Conservation (phyloP, 1,140 invertebrate species). For the Delia radicum region DNA sequence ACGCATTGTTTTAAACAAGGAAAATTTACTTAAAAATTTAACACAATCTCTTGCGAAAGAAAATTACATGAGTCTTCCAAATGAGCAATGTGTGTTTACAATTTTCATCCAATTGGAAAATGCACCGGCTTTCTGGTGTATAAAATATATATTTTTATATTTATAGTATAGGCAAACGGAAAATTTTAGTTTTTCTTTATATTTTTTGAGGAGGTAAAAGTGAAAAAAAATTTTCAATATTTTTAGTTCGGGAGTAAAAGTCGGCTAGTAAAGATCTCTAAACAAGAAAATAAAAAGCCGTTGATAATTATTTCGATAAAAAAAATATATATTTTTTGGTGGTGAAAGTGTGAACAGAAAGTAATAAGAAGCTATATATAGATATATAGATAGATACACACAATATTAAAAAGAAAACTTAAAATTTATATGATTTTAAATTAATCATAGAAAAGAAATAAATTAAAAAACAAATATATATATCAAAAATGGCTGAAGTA, state of each 20-base stretch:
- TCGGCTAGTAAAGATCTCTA: conserved; percentile 13
- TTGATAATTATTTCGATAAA: background rate
- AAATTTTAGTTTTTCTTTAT: background rate
- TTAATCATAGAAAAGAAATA: background rate
- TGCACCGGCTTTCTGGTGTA: conserved; percentile 11
- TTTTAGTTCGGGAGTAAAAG: conserved; percentile 9
- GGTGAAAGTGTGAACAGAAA: conserved; percentile 3
- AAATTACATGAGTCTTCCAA: background rate
- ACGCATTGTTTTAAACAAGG: background rate
- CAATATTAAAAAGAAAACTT: background rate
- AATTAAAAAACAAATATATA: background rate
- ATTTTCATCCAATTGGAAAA: background rate
- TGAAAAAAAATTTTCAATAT: conserved; percentile 12
- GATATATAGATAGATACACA: conserved; percentile 2
- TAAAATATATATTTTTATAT: background rate
- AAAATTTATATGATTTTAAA: background rate
- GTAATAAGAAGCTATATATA: conserved; percentile 13
- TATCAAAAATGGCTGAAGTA: conserved; percentile 57
- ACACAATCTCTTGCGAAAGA: background rate
- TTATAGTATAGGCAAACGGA: background rate
- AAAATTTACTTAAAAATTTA: background rate
- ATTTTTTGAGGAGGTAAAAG: background rate
- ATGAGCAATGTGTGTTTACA: background rate
- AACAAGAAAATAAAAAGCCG: background rate
- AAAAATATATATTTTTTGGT: background rate